These are phyloP conservation scores for Antheraea mylitta DNA, from an alignment of 1,140 invertebrate species.

Conservation along the genomic window DNA sequence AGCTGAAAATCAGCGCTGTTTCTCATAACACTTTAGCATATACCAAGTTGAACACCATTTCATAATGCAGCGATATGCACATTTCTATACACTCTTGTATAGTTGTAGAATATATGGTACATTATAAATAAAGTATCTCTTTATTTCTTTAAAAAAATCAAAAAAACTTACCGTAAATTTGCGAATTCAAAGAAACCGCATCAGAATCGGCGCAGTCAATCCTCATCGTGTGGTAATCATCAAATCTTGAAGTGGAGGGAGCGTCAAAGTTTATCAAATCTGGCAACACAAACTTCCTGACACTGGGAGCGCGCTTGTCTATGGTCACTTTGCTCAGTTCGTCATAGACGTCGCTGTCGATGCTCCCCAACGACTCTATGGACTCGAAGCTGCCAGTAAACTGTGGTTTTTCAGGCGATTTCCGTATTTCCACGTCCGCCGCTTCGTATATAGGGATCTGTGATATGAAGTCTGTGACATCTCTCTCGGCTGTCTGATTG, in stretches of 20 bases:
- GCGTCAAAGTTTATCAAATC: conserved; percentile 66
- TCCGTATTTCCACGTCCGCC: conserved; percentile 52
- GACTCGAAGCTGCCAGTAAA: conserved; percentile 55
- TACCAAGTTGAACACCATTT: too few species aligned
- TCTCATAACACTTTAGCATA: too few species aligned
- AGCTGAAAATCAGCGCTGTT: too few species aligned
- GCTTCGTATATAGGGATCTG: conserved; percentile 69
- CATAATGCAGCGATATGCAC: too few species aligned
- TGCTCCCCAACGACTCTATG: conserved; percentile 53
- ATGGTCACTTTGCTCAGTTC: conserved; percentile 53
- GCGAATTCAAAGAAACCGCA: conserved; percentile 29
- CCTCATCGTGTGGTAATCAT: conserved; percentile 56
- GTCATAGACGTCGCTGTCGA: conserved; percentile 55
- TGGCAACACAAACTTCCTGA: conserved; percentile 54
- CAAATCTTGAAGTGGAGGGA: conserved; percentile 57
- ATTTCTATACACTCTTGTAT: too few species aligned
- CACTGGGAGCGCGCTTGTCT: conserved; percentile 39
- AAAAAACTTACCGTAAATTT: conserved; percentile 1
- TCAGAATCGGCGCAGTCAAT: conserved; percentile 22
- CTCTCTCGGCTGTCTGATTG: background rate
- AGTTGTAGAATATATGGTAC: too few species aligned
- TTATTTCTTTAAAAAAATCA: background rate
- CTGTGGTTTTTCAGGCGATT: conserved; percentile 35
- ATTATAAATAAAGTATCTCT: too few species aligned
- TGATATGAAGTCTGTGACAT: conserved; percentile 49